phyloP scores from a whole-genome alignment of 2,888 invertebrate species.

The Chrysomela aeneicollis region DNA sequence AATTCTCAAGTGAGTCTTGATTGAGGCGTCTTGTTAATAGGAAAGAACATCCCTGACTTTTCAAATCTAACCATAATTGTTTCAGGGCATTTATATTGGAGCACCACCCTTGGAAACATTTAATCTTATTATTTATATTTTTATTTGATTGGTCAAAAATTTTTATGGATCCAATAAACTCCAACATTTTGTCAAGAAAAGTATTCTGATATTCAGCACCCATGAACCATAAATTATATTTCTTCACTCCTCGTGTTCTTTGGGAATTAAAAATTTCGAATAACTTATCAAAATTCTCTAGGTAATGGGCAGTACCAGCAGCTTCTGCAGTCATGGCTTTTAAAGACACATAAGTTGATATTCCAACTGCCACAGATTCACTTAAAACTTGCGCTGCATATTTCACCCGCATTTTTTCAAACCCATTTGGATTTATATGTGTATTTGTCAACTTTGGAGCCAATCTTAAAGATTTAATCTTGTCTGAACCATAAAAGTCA shows the following conservation, averaged over 20 bases:
- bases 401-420: conserved; percentile 41
- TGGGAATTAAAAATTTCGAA: conserved; percentile 35
- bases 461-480: conserved; percentile 23
- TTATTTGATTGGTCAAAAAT: no score
- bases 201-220: conserved; percentile 22
- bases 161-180: background rate
- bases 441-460: conserved; percentile 38
- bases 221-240: conserved; percentile 23
- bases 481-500: conserved; percentile 35
- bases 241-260: background rate
- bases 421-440: conserved; percentile 36
- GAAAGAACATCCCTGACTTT: background rate
- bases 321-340: conserved; percentile 28
- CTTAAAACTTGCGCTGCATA: conserved; percentile 39
- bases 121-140: background rate
- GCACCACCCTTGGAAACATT: conserved; percentile 1
- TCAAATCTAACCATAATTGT: conserved; percentile 11
- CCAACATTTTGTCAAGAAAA: conserved; percentile 29
- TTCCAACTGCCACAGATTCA: conserved; percentile 34
- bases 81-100: conserved; percentile 9
- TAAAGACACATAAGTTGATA: conserved; percentile 30
- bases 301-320: conserved; percentile 24
- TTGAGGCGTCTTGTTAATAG: conserved; percentile 16
- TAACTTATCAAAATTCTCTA: conserved; percentile 29
- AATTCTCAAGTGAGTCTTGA: conserved; percentile 20